phyloP scores from a whole-genome alignment of 2,113 vertebrate genomes.

The Osmerus mordax region DNA sequence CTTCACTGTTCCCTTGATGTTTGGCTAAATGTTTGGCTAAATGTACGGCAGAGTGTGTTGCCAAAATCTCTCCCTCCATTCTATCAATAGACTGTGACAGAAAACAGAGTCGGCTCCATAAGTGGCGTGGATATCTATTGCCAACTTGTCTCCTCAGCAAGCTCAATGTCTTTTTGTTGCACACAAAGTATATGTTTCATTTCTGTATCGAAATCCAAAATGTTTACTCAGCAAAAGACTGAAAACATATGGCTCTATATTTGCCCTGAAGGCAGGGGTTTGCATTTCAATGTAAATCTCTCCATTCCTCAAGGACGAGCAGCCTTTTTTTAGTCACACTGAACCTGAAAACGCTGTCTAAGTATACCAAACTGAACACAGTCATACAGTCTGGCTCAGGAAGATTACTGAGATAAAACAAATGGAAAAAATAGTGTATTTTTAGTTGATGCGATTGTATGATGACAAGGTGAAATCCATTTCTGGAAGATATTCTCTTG shows the following conservation, averaged over 20 bases:
- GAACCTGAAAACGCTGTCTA: slow-evolving; percentile 32
- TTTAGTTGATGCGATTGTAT: slow-evolving; percentile 50
- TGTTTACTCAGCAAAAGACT: background rate
- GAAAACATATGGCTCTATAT: background rate
- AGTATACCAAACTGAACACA: too few species aligned
- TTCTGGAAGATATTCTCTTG: slow-evolving; percentile 55
- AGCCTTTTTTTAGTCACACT: slow-evolving; percentile 6
- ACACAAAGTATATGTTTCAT: too few species aligned
- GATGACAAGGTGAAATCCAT: slow-evolving; percentile 60
- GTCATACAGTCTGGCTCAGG: background rate
- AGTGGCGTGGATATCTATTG: too few species aligned
- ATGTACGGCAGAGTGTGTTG: too few species aligned
- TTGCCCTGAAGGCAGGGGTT: slow-evolving; percentile 16
- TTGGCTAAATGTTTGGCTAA: too few species aligned
- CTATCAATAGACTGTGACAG: too few species aligned
- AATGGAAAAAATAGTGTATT: slow-evolving; percentile 40
- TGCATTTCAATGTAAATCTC: slow-evolving; percentile 33
- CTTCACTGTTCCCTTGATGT: too few species aligned
- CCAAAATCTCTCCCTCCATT: too few species aligned
- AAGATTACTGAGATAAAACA: slow-evolving; percentile 19
- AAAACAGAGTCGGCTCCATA: too few species aligned
- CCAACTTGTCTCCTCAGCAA: too few species aligned
- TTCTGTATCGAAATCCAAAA: too few species aligned
- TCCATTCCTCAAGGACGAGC: background rate
- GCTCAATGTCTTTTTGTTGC: too few species aligned